Conservation (phyloP, 2,797 vertebrate genomes). For the Sparidentex hasta region DNA sequence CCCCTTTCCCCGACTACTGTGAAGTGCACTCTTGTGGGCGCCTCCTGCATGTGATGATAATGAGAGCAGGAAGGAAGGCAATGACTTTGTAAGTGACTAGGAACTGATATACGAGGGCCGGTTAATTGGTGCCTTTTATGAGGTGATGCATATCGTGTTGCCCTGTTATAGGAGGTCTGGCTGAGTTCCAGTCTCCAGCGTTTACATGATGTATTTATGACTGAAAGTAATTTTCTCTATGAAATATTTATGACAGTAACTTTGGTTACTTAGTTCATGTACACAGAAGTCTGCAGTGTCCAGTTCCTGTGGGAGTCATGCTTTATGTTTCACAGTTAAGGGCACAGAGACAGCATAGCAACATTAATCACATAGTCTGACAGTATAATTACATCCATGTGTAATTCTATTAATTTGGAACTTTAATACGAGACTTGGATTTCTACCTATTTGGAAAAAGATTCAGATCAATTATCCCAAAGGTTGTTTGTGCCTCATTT, state of each 20-base stretch:
- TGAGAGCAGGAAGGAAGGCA: conserved; percentile 73
- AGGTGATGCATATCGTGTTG: conserved; percentile 72
- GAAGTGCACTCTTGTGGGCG: conserved; percentile 61
- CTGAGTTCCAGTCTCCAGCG: conserved; percentile 57
- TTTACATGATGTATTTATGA: conserved; percentile 77
- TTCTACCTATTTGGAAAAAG: background rate
- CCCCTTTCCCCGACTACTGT: conserved; percentile 54
- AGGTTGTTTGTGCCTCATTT: background rate
- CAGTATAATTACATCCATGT: conserved; percentile 25
- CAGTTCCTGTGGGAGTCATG: conserved; percentile 23
- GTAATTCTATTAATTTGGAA: conserved; percentile 9
- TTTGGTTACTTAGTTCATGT: conserved; percentile 58
- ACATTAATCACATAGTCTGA: conserved; percentile 30
- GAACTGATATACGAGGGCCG: conserved; percentile 75
- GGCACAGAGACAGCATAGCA: background rate
- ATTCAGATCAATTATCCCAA: background rate
- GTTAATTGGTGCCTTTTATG: conserved; percentile 78
- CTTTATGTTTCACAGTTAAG: conserved; percentile 22
- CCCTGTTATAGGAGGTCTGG: conserved; percentile 62
- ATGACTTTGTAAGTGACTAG: conserved; percentile 75
- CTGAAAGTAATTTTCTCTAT: conserved; percentile 75
- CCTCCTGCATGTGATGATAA: conserved; percentile 68
- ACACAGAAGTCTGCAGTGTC: conserved; percentile 26
- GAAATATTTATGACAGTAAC: conserved; percentile 79
- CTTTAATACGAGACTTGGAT: conserved; percentile 7